These are phyloP conservation scores for Pemphigus obesinymphae DNA, from an alignment of 1,140 invertebrate species.

Conservation along the genomic window DNA sequence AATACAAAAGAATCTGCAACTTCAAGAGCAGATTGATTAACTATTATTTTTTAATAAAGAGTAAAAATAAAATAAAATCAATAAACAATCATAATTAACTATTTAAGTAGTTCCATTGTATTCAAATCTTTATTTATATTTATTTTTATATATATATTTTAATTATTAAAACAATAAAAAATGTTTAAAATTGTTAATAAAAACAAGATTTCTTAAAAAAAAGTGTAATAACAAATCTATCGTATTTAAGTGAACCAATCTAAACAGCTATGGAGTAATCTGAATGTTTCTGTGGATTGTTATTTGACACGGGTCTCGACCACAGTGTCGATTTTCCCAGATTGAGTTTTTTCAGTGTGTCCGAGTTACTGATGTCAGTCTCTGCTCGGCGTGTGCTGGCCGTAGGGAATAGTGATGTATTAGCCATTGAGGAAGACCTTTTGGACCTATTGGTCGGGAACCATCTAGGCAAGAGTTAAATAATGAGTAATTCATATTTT, in stretches of 20 bases:
- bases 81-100: not conserved
- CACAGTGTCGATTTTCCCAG: conserved; percentile 66
- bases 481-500: not conserved
- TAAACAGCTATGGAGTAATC: conserved; percentile 66
- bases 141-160: conserved; percentile 24
- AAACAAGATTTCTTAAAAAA: not conserved
- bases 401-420: conserved; percentile 55
- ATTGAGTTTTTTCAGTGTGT: conserved; percentile 70
- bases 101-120: not conserved
- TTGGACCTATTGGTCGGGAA: conserved; percentile 60
- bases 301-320: conserved; percentile 56
- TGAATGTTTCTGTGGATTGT: conserved; percentile 50
- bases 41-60: too few relatives aligned
- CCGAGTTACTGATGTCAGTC: conserved; percentile 59
- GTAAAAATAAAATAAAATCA: not conserved
- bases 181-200: conserved; percentile 6
- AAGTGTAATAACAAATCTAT: conserved; percentile 8
- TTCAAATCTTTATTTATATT: not conserved
- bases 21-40: not conserved
- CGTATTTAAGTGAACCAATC: not conserved
- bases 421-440: conserved; percentile 59
- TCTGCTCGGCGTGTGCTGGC: conserved; percentile 64
- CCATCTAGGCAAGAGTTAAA: conserved; percentile 52
- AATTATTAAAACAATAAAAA: conserved; percentile 20
- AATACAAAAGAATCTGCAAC: conserved; percentile 39